Evolutionary conservation across 2,888 invertebrate genomes (phyloP).

Genomic region (Synanthedon formicaeformis): DNA sequence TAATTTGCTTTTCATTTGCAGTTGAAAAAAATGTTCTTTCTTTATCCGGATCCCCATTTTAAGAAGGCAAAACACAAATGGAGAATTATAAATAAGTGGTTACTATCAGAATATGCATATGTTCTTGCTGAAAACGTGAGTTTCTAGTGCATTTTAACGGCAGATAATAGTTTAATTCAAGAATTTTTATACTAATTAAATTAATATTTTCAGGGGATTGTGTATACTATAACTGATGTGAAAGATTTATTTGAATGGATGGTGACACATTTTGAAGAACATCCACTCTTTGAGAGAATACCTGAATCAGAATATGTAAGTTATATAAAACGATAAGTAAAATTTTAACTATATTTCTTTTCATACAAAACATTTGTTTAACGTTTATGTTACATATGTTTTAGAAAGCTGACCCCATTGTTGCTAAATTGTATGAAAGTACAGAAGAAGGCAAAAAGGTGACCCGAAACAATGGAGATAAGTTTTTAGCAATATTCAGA

Average conservation of each 20-base stretch:
- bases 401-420: slow-evolving; percentile 84
- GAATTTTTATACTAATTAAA: not conserved
- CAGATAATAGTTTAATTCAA: not conserved
- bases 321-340: not conserved
- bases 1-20: slow-evolving; percentile 50
- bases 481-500: slow-evolving; percentile 91
- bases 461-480: slow-evolving; percentile 92
- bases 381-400: slow-evolving; percentile 13
- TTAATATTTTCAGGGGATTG: slow-evolving; percentile 75
- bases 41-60: slow-evolving; percentile 99
- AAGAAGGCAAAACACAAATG: slow-evolving; percentile 99
- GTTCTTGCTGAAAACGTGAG: slow-evolving; percentile 84
- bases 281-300: slow-evolving; percentile 88
- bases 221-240: slow-evolving; percentile 98
- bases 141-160: slow-evolving; percentile 5
- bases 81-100: slow-evolving; percentile 94
- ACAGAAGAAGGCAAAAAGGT: slow-evolving; percentile 99
- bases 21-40: slow-evolving; percentile 96
- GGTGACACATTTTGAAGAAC: slow-evolving; percentile 88
- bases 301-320: slow-evolving; percentile 80
- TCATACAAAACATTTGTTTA: not conserved
- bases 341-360: not conserved
- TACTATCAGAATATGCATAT: slow-evolving; percentile 98
- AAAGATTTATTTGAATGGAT: slow-evolving; percentile 98
- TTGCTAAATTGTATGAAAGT: slow-evolving; percentile 90